phyloP scores from a whole-genome alignment of 2,113 vertebrate genomes.

The Clarias gariepinus region DNA sequence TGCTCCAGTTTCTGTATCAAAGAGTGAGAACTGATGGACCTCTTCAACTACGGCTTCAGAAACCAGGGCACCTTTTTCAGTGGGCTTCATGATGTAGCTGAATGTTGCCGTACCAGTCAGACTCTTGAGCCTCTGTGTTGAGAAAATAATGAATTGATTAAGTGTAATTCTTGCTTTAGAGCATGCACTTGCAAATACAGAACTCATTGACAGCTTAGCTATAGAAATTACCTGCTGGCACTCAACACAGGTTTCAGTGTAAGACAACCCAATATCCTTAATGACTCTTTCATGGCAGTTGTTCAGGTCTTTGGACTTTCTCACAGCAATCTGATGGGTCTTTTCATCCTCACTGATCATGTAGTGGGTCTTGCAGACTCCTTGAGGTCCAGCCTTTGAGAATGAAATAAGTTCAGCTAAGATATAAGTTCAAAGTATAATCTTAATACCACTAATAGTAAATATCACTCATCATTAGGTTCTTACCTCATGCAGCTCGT shows the following conservation, averaged over 20 bases:
- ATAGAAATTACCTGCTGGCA: constrained; percentile 71
- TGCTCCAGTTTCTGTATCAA: constrained; percentile 73
- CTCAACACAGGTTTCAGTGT: constrained; percentile 64
- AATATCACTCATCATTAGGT: constrained; percentile 66
- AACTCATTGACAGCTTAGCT: not conserved
- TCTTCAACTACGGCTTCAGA: constrained; percentile 72
- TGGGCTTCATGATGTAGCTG: constrained; percentile 75
- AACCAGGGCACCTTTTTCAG: constrained; percentile 64
- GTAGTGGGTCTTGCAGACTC: constrained; percentile 82
- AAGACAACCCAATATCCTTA: constrained; percentile 73
- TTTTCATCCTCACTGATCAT: constrained; percentile 75
- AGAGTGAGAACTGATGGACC: constrained; percentile 75
- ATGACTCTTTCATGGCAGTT: constrained; percentile 77
- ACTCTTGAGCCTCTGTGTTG: constrained; percentile 69
- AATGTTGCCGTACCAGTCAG: constrained; percentile 72
- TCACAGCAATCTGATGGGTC: constrained; percentile 62
- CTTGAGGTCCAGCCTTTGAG: constrained; percentile 76
- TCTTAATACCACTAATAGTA: not conserved
- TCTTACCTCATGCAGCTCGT: constrained; percentile 80
- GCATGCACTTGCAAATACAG: not conserved
- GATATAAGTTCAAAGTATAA: not conserved
- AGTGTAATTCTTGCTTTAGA: not conserved
- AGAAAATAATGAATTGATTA: not conserved
- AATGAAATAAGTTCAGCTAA: constrained; percentile 1
- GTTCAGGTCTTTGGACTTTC: constrained; percentile 78